These are phyloP conservation scores for Telmatherina bonti DNA, from an alignment of 2,797 vertebrate genomes.

Conservation along the genomic window DNA sequence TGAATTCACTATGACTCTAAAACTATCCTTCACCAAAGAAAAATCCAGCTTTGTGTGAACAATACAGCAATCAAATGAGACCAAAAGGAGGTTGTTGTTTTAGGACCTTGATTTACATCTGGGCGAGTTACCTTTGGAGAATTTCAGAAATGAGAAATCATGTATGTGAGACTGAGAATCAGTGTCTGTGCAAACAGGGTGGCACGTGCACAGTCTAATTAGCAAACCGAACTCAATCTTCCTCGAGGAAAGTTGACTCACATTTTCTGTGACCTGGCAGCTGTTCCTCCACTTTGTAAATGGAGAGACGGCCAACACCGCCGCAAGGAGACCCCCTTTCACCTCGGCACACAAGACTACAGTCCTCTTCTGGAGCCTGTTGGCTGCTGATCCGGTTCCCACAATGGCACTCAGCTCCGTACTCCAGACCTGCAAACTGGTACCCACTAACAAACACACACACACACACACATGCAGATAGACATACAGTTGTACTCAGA, in stretches of 20 bases:
- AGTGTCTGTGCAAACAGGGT: neutral
- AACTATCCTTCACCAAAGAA: neutral
- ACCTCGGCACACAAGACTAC: constrained; percentile 91
- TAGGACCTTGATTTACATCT: neutral
- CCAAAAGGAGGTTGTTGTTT: neutral
- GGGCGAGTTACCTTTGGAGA: neutral
- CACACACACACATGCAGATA: constrained; percentile 29
- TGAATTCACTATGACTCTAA: neutral
- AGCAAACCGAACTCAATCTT: neutral
- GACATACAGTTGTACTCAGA: no score
- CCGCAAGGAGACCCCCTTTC: constrained; percentile 90
- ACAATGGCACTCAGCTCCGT: constrained; percentile 95
- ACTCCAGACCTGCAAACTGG: constrained; percentile 91
- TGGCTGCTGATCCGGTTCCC: constrained; percentile 88
- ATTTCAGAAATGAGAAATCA: neutral
- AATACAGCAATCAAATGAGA: neutral
- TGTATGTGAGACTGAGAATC: neutral
- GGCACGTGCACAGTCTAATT: neutral
- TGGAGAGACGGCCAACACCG: constrained; percentile 89
- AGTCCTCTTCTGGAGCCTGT: constrained; percentile 85
- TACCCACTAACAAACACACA: constrained; percentile 89
- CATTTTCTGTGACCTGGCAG: constrained; percentile 82
- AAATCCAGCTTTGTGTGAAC: neutral
- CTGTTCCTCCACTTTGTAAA: constrained; percentile 90
- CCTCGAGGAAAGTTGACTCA: constrained; percentile 79